Conservation (phyloP, 2,888 invertebrate genomes). For the Spodoptera littoralis region DNA sequence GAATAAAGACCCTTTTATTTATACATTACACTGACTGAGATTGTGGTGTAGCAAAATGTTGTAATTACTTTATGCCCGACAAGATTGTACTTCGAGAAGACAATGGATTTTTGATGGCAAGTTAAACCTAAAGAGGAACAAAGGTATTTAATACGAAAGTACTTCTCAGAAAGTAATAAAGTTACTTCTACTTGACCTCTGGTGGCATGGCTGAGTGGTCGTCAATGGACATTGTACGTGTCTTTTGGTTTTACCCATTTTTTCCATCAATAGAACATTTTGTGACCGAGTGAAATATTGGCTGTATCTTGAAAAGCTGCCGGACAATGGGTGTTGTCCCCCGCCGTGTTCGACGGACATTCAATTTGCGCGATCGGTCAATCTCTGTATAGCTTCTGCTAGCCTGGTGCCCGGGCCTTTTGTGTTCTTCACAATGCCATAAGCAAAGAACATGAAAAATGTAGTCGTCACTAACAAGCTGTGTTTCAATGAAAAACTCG, state of each 20-base stretch:
- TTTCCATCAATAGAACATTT: constrained; percentile 63
- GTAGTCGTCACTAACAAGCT: constrained; percentile 61
- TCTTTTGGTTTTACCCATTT: constrained; percentile 55
- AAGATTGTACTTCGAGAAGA: no score
- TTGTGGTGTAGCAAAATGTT: no score
- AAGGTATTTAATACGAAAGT: neutral
- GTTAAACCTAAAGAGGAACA: neutral
- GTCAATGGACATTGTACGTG: constrained; percentile 50
- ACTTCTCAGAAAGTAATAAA: constrained; percentile 20
- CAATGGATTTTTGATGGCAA: no score
- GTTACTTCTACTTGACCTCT: constrained; percentile 32
- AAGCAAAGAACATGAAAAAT: constrained; percentile 71
- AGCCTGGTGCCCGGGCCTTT: constrained; percentile 76
- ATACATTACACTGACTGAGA: no score
- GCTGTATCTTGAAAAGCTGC: constrained; percentile 75
- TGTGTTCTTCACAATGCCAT: constrained; percentile 79
- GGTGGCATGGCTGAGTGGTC: constrained; percentile 43
- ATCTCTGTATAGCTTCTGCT: constrained; percentile 77
- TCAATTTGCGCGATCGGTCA: constrained; percentile 86
- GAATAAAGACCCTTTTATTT: no score
- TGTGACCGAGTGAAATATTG: constrained; percentile 77
- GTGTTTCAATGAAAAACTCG: constrained; percentile 33
- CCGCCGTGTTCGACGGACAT: constrained; percentile 78
- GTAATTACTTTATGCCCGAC: no score
- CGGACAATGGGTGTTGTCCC: constrained; percentile 77